Evolutionary conservation across 1,140 invertebrate species (phyloP).

Genomic region (Drosophila azteca): DNA sequence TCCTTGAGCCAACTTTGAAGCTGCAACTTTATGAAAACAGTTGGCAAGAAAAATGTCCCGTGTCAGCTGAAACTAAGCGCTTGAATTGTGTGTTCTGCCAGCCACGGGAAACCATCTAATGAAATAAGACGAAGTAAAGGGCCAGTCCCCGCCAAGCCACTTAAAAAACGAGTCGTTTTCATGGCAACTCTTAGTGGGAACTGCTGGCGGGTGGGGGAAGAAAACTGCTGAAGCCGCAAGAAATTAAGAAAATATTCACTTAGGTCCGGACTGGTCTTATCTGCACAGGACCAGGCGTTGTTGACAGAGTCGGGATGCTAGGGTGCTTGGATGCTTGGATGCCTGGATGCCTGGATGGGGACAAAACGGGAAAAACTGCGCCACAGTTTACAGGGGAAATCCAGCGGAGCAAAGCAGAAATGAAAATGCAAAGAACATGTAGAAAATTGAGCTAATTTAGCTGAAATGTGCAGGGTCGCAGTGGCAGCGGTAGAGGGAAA

Average conservation of each 20-base stretch:
- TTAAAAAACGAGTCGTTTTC: constrained; percentile 54
- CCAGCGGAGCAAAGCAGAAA: neutral
- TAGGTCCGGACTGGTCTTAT: constrained; percentile 53
- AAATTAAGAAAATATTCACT: constrained; percentile 74
- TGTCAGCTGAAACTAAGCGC: constrained; percentile 40
- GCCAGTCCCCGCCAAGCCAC: neutral
- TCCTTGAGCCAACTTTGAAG: constrained; percentile 37
- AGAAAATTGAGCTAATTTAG: constrained; percentile 55
- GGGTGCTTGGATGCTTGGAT: neutral
- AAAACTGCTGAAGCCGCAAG: constrained; percentile 70
- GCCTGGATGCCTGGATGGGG: neutral
- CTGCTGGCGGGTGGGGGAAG: constrained; percentile 36
- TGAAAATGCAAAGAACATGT: constrained; percentile 43
- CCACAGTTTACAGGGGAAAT: constrained; percentile 20
- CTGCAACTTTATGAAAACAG: constrained; percentile 29
- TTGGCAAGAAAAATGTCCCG: constrained; percentile 31
- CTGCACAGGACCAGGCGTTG: constrained; percentile 40
- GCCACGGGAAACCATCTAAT: constrained; percentile 20
- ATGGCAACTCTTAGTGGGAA: constrained; percentile 49
- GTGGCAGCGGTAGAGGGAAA: constrained; percentile 7
- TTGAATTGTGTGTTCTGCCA: constrained; percentile 9
- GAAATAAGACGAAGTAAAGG: constrained; percentile 34
- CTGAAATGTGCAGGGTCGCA: constrained; percentile 17
- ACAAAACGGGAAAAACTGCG: constrained; percentile 1
- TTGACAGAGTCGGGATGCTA: constrained; percentile 5